Conservation (phyloP, 1,140 invertebrate genomes). For the Zaprionus lachaisei region DNA sequence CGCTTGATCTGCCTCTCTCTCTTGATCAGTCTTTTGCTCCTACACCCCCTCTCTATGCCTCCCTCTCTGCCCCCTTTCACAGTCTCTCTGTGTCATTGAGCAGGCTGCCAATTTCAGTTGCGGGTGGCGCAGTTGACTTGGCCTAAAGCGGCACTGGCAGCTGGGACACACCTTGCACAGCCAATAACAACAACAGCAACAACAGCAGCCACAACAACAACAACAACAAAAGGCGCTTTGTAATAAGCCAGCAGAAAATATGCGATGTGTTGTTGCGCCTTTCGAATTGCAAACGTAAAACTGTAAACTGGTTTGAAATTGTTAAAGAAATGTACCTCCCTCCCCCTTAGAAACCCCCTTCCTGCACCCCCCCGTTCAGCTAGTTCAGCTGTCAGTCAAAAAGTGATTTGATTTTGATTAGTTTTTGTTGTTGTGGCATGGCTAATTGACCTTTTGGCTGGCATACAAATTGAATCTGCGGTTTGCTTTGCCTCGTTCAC, state of each 20-base stretch:
- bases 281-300: slow-evolving; percentile 61
- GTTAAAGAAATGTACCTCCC: not conserved
- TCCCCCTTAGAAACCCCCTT: no score
- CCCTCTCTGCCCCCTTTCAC: not conserved
- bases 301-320: slow-evolving; percentile 59
- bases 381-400: slow-evolving; percentile 27
- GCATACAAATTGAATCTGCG: slow-evolving; percentile 69
- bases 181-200: slow-evolving; percentile 34
- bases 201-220: not conserved
- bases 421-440: slow-evolving; percentile 28
- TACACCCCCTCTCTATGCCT: not conserved
- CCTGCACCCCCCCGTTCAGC: not conserved
- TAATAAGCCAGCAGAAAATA: slow-evolving; percentile 66
- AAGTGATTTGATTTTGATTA: slow-evolving; percentile 39
- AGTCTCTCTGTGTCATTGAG: slow-evolving; percentile 13
- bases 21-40: no score
- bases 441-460: slow-evolving; percentile 68
- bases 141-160: slow-evolving; percentile 33
- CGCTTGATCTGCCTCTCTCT: not conserved
- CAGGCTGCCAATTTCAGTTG: slow-evolving; percentile 20
- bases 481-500: slow-evolving; percentile 22
- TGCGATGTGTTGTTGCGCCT: slow-evolving; percentile 42
- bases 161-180: slow-evolving; percentile 69
- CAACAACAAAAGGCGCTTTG: slow-evolving; percentile 42
- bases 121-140: slow-evolving; percentile 21